Percentiles rank a stretch among this genome's conserved stretches.
Evolutionary conservation across 2,888 invertebrate genomes (phyloP).

Genomic region (Heliconius aoede): DNA sequence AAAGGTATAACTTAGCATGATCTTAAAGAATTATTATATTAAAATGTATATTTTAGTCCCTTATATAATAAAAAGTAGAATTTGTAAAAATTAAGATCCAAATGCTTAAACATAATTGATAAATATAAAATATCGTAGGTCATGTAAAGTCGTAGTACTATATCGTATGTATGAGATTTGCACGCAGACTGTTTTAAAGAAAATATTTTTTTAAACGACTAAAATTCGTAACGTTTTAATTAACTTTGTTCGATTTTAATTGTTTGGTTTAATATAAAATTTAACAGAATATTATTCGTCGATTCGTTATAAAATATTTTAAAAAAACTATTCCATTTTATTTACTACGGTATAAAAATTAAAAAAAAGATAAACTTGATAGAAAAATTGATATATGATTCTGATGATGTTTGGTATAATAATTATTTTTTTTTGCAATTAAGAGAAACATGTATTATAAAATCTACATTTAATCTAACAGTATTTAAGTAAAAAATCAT

Average conservation of each 20-base stretch:
- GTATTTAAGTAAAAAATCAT: not conserved
- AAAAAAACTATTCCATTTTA: not conserved
- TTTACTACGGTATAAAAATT: no score
- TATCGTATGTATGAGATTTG: no score
- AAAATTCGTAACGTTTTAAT: no score
- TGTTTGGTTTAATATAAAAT: not conserved
- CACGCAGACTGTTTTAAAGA: no score
- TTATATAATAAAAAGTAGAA: not conserved
- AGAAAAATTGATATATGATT: not conserved
- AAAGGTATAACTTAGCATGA: not conserved
- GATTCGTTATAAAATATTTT: not conserved
- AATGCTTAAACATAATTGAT: not conserved
- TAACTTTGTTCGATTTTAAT: not conserved
- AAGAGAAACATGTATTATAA: slow-evolving; percentile 1
- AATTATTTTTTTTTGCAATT: not conserved
- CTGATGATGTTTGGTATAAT: not conserved
- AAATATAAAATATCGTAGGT: not conserved
- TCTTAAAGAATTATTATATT: not conserved
- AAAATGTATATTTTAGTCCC: not conserved
- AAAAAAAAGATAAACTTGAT: no score
- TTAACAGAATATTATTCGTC: not conserved
- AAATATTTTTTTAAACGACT: no score
- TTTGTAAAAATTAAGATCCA: not conserved
- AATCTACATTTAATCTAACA: slow-evolving; percentile 2
- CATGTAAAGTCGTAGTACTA: no score